Conservation (phyloP, 2,113 vertebrate genomes). For the Pyxicephalus adspersus region DNA sequence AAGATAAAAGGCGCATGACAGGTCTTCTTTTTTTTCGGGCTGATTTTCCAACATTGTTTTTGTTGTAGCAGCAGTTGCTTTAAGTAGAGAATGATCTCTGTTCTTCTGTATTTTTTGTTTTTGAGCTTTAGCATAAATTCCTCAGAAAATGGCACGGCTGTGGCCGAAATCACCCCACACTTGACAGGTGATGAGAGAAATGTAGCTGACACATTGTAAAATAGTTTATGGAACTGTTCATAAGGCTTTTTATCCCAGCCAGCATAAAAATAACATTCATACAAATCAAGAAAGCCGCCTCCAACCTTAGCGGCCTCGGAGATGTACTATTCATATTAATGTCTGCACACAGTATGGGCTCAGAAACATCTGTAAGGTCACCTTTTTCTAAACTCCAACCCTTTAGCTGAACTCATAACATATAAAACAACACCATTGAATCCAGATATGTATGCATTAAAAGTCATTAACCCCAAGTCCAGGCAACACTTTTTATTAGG, state of each 20-base stretch:
- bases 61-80: neutral
- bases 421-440: too few relatives aligned
- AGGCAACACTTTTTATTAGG: too few relatives aligned
- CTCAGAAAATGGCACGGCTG: neutral
- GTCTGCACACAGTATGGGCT: neutral
- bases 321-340: slow-evolving; percentile 6
- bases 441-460: too few relatives aligned
- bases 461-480: too few relatives aligned
- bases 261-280: slow-evolving; percentile 31
- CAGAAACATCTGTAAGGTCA: too few relatives aligned
- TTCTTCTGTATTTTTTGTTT: neutral
- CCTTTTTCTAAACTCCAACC: too few relatives aligned
- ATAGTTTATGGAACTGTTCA: slow-evolving; percentile 26
- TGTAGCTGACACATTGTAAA: slow-evolving; percentile 31
- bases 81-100: neutral
- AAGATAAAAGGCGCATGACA: too few relatives aligned
- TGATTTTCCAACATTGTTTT: too few relatives aligned
- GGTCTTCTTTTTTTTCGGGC: too few relatives aligned
- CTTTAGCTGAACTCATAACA: too few relatives aligned
- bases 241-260: slow-evolving; percentile 19
- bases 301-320: neutral
- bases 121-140: neutral
- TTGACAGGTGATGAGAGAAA: slow-evolving; percentile 32
- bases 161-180: neutral
- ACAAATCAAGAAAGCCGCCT: slow-evolving; percentile 11